phyloP scores from a whole-genome alignment of 2,113 vertebrate genomes.

The Oncorhynchus tshawytscha region DNA sequence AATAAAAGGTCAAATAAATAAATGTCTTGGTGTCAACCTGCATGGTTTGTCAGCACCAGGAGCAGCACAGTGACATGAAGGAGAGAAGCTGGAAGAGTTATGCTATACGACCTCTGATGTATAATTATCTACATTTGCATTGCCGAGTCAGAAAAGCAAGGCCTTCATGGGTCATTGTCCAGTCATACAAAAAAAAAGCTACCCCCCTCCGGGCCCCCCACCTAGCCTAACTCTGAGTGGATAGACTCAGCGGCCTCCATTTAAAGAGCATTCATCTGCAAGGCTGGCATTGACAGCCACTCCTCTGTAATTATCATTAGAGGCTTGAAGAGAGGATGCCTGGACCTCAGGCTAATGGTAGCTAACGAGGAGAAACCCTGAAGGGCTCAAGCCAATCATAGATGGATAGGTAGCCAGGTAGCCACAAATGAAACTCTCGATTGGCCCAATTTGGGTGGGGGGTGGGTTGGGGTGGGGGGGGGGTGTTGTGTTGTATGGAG shows the following conservation, averaged over 20 bases:
- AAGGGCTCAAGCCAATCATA: background rate
- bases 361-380: background rate
- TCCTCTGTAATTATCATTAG: constrained; percentile 7
- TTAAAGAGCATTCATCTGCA: background rate
- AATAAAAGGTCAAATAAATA: no score
- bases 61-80: background rate
- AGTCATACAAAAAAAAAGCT: background rate
- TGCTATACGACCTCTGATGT: background rate
- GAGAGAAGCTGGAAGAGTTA: no score
- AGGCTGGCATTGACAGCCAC: constrained; percentile 1
- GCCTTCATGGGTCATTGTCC: background rate
- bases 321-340: background rate
- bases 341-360: constrained; percentile 13
- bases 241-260: background rate
- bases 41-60: background rate
- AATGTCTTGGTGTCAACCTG: no score
- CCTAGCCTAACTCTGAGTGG: no score
- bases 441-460: background rate
- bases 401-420: background rate
- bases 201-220: background rate
- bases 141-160: background rate
- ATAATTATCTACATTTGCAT: background rate
- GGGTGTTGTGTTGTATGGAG: background rate
- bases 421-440: background rate
- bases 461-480: background rate